Conservation (phyloP, 2,888 invertebrate genomes). For the Orthosia gracilis region DNA sequence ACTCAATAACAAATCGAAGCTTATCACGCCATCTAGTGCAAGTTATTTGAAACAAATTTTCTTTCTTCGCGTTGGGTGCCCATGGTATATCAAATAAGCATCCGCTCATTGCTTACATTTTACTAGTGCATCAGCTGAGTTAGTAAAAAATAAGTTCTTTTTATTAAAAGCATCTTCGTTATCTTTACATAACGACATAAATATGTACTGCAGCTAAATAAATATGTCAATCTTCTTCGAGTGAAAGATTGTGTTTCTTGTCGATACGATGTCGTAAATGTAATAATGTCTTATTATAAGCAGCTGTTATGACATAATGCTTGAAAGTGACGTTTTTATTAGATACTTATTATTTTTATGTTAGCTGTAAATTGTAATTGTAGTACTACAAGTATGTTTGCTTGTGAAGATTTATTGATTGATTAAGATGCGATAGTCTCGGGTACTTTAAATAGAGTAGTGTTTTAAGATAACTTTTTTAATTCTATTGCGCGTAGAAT, state of each 20-base stretch:
- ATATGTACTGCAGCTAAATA: slow-evolving; percentile 10
- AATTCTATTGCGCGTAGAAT: too few relatives aligned
- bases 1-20: too few relatives aligned
- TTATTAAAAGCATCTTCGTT: slow-evolving; percentile 12
- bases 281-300: slow-evolving; percentile 25
- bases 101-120: slow-evolving; percentile 5
- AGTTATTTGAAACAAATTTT: too few relatives aligned
- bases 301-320: not conserved
- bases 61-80: too few relatives aligned
- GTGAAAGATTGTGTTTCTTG: slow-evolving; percentile 12
- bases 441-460: too few relatives aligned
- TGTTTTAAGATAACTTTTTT: too few relatives aligned
- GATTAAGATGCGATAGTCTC: not conserved
- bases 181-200: slow-evolving; percentile 42
- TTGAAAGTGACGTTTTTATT: slow-evolving; percentile 45
- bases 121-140: not conserved
- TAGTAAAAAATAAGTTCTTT: slow-evolving; percentile 33
- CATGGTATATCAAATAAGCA: too few relatives aligned
- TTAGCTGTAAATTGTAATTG: not conserved
- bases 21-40: too few relatives aligned
- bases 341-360: slow-evolving; percentile 34
- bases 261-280: slow-evolving; percentile 9
- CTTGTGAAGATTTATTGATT: not conserved
- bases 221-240: slow-evolving; percentile 13
- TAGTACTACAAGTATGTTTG: too few relatives aligned